Evolutionary conservation across 2,797 vertebrate species (phyloP), one percentile per base, ranked within the genome.

Genomic region (Brachymystax lenok): DNA sequence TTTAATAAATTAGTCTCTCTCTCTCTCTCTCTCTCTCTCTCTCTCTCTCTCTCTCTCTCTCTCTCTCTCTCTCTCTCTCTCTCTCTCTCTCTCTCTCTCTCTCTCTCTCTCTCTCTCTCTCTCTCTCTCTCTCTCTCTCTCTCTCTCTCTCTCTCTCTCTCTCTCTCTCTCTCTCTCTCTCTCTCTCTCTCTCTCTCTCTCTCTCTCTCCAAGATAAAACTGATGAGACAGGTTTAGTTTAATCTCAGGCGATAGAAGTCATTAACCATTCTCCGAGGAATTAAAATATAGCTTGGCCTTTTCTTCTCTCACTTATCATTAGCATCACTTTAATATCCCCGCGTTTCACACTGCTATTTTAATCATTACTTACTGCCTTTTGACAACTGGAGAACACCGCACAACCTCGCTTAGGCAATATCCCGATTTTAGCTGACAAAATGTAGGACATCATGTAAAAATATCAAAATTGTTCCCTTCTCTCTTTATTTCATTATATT

Each of bases 251-350:
- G 99, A 99, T 99, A 99, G 97, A 99, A 99, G 98, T 99, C 98
- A 99, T 99, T 99, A 99, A 98, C 97, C 97, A 98, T 99, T 99
- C 98, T 99, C 98, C 96, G 95, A 98, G 97, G 98, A 98, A 99
- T 99, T 99, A 99, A 99, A 99, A 99, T 99, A 99, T 99, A 99
- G 98, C 97, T 98, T 98, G 98, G 97, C 98, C 98, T 99, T 99
- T 99, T 99, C 98, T 99, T 99, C 97, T 97, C 97, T 99, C 98
- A 98, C 98, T 99, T 99, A 99, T 99, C 97, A 99, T 99, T 98
- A 99, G 97, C 98, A 99, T 99, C 98, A 99, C 97, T 99, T 99
- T 99, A 99, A 99, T 99, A 97, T 99, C 98, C 96, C 95, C 96
- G 97, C 97, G 94, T 99, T 99, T 99, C 98, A 98, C 98, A 98